Evolutionary conservation across 1,140 invertebrate species (phyloP).

Genomic region (Bombus confusus): DNA sequence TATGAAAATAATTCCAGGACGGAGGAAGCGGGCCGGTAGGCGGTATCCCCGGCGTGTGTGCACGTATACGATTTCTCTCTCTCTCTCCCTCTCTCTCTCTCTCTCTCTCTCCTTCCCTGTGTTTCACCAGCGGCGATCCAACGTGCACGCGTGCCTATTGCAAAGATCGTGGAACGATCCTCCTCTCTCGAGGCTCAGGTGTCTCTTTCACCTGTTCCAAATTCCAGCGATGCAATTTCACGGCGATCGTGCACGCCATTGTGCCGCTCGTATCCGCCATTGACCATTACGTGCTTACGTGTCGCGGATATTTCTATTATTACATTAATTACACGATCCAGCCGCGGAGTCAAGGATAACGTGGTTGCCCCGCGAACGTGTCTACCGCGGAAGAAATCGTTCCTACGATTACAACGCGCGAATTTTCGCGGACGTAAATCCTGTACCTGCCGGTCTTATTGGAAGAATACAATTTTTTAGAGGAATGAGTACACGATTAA

Average conservation of each 20-base stretch:
- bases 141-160: slow-evolving; percentile 8
- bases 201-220: slow-evolving; percentile 64
- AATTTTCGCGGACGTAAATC: slow-evolving; percentile 4
- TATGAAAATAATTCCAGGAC: slow-evolving; percentile 79
- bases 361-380: slow-evolving; percentile 23
- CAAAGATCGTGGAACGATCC: slow-evolving; percentile 40
- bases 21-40: slow-evolving; percentile 64
- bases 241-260: slow-evolving; percentile 32
- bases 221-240: slow-evolving; percentile 53
- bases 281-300: slow-evolving; percentile 53
- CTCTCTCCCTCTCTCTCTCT: not conserved
- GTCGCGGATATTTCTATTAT: slow-evolving; percentile 50
- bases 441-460: too few relatives aligned
- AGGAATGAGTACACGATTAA: too few relatives aligned
- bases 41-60: slow-evolving; percentile 38
- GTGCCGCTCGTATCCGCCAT: slow-evolving; percentile 44
- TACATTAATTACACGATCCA: slow-evolving; percentile 52
- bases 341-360: slow-evolving; percentile 39
- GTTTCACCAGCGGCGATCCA: slow-evolving; percentile 10
- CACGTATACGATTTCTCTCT: slow-evolving; percentile 33
- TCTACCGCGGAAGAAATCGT: not conserved
- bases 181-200: slow-evolving; percentile 46
- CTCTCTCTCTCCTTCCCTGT: slow-evolving; percentile 4
- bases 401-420: not conserved
- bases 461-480: too few relatives aligned